Evolutionary conservation across 92 coral and sea anemone species (phyloP), one percentile per base, ranked within the genome.

Genomic region (Isaurus tuberculatus): DNA sequence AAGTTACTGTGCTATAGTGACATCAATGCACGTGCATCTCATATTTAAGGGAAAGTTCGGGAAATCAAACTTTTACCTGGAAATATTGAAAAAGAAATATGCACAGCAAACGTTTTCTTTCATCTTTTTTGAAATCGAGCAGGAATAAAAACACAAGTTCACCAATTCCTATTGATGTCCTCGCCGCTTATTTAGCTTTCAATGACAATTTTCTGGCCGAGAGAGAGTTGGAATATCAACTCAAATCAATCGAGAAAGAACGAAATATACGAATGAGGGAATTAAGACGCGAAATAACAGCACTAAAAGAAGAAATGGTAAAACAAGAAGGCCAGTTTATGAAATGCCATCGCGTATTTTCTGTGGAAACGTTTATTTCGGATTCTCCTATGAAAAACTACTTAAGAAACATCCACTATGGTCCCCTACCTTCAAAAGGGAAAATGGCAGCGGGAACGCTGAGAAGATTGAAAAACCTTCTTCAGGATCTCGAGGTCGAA

Each of bases 191-290:
- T 58, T 11, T 77, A 58, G 82, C 82, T 33, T 77, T 77, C 82
- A 13, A 58, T 55, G 70, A 77, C 34, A 77, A 77, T 64, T 77
- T 77, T 9, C 49, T 57, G 58, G 82, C 82, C 36, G 82, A 77
- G 51, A 57, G 69, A 60, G 70, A 77, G 20, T 70, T 77, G 7
- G 82, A 57, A 8, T 15, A 20, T 17, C 34, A 23, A 77, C 82
- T 77, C 15, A 77, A 77, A 60, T 31, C 82, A 33, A 77, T 77
- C 55, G 82, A 77, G 82, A 77, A 58, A 36, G 82, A 77, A 77
- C 58, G 70, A 31, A 77, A 10, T 8, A 32, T 58, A 65, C 64
- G 82, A 77, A 58, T 58, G 33, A 77, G 5, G 7, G 69, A 77
- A 58, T 49, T 77, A 13, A 57, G 20, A 60, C 67, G 82, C 22